Evolutionary conservation across 1,140 invertebrate genomes (phyloP).

Genomic region (Oscheius sp.): DNA sequence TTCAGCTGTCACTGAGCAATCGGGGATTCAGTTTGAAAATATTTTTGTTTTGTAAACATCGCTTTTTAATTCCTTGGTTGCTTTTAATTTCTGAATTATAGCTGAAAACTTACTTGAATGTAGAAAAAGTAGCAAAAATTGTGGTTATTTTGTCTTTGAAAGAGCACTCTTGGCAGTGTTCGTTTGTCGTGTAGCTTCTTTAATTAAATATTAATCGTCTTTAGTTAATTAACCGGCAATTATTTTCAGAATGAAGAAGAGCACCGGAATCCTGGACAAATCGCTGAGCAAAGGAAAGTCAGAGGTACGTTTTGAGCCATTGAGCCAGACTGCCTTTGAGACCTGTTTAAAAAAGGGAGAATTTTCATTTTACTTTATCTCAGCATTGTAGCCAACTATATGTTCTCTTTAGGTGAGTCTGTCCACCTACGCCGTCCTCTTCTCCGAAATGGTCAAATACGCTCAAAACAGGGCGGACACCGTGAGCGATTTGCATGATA

Average conservation of each 20-base stretch:
- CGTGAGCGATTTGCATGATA: slow-evolving; percentile 87
- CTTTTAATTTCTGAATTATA: no score
- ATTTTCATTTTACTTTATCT: slow-evolving; percentile 5
- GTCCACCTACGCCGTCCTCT: slow-evolving; percentile 88
- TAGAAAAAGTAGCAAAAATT: no score
- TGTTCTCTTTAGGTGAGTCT: slow-evolving; percentile 68
- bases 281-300: slow-evolving; percentile 85
- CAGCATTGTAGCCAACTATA: no score
- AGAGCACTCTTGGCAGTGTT: no score
- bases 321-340: slow-evolving; percentile 17
- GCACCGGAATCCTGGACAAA: slow-evolving; percentile 77
- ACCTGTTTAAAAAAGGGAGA: not conserved
- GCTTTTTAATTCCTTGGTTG: no score
- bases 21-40: no score
- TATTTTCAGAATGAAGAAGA: slow-evolving; percentile 13
- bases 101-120: no score
- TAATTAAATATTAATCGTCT: no score
- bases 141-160: no score
- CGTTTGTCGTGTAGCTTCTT: no score
- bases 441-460: slow-evolving; percentile 96
- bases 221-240: not conserved
- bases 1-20: no score
- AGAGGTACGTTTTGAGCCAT: slow-evolving; percentile 72
- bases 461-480: slow-evolving; percentile 92
- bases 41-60: no score